These are phyloP conservation scores for Neelides sp. DNA, from an alignment of 1,140 invertebrate species.

Conservation along the genomic window DNA sequence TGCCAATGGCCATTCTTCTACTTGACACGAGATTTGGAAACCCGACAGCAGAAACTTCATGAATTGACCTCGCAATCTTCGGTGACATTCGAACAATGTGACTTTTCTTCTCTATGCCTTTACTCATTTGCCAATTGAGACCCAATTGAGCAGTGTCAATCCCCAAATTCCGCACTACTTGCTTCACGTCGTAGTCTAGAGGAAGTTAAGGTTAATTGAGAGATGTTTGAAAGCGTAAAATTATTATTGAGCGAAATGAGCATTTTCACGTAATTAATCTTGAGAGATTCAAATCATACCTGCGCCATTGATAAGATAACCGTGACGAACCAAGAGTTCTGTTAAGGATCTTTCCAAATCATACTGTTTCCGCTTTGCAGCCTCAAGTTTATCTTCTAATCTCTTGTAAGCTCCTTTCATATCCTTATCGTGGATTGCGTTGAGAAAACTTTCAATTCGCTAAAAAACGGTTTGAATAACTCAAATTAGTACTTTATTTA, in stretches of 20 bases:
- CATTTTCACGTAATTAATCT: background rate
- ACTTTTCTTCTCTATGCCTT: background rate
- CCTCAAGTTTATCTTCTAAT: constrained; percentile 7
- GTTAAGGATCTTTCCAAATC: constrained; percentile 22
- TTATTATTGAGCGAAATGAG: background rate
- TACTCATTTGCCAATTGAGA: constrained; percentile 4
- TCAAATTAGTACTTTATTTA: background rate
- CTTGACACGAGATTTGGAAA: too few species aligned
- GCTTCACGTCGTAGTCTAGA: constrained; percentile 25
- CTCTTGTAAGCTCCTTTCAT: background rate
- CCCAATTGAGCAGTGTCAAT: constrained; percentile 18
- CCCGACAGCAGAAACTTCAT: too few species aligned
- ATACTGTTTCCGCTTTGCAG: constrained; percentile 11
- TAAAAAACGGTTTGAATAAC: background rate
- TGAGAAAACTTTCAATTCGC: background rate
- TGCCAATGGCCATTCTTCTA: too few species aligned
- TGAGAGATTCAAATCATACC: constrained; percentile 1
- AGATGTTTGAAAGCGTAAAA: background rate
- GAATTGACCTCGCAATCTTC: too few species aligned
- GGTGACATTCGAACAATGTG: too few species aligned
- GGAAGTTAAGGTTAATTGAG: background rate
- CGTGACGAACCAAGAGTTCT: constrained; percentile 21
- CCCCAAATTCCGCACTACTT: constrained; percentile 22
- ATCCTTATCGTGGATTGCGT: constrained; percentile 6
- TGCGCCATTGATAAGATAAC: constrained; percentile 22